Percentiles rank a stretch among this genome's conserved stretches.
Evolutionary conservation across 1,140 invertebrate genomes (phyloP).

Genomic region (Tetragnatha versicolor): DNA sequence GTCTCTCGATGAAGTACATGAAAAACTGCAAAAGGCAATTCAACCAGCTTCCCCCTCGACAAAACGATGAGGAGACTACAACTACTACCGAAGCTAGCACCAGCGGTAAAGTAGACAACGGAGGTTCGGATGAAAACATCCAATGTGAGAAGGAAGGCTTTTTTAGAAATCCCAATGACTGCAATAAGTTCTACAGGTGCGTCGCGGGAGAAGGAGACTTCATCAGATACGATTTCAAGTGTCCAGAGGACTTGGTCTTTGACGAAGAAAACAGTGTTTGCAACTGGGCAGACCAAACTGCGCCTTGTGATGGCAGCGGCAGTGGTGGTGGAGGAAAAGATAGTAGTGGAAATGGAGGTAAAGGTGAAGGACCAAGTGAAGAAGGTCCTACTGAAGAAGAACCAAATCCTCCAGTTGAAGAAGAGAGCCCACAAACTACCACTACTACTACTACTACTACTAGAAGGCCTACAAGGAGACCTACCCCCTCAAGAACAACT

Average conservation of each 20-base stretch:
- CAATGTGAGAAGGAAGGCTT: constrained; percentile 70
- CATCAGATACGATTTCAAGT: constrained; percentile 62
- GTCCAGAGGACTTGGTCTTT: constrained; percentile 62
- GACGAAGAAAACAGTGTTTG: constrained; percentile 60
- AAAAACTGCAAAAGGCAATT: neutral
- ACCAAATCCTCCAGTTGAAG: neutral
- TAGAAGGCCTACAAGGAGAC: neutral
- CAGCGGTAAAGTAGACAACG: neutral
- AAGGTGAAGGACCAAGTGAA: neutral
- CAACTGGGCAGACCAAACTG: constrained; percentile 53
- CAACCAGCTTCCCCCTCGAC: neutral
- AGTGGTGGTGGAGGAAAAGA: neutral
- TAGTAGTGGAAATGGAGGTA: neutral
- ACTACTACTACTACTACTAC: constrained; percentile 1
- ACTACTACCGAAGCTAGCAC: neutral
- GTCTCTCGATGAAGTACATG: constrained; percentile 21
- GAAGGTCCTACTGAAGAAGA: neutral
- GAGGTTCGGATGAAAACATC: neutral
- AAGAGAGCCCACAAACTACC: neutral
- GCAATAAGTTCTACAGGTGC: constrained; percentile 67
- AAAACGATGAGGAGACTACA: constrained; percentile 33
- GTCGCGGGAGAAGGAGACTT: constrained; percentile 71
- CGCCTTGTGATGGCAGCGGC: constrained; percentile 54
- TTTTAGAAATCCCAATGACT: constrained; percentile 71
- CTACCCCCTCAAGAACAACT: constrained; percentile 11